Percentiles rank a stretch among this genome's conserved stretches.
phyloP scores from a whole-genome alignment of 2,888 invertebrate genomes.

The Crepidodera aurea region DNA sequence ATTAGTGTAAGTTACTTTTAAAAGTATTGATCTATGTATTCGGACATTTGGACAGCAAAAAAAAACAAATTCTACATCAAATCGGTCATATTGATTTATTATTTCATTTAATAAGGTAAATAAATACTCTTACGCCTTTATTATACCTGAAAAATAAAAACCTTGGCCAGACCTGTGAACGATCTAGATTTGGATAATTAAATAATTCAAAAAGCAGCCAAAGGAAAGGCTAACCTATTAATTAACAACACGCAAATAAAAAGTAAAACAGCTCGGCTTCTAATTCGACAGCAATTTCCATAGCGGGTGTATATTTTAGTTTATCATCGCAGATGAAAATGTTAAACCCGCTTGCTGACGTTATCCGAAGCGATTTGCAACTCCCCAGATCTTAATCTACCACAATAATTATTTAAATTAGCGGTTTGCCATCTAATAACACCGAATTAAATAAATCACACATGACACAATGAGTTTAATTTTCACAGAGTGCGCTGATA shows the following conservation, averaged over 20 bases:
- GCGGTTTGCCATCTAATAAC: conserved; percentile 25
- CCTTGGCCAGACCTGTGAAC: no score
- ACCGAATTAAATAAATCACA: conserved; percentile 29
- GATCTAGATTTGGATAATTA: no score
- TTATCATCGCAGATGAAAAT: conserved; percentile 21
- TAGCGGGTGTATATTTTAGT: conserved; percentile 17
- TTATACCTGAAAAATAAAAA: no score
- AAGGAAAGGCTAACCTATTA: not conserved
- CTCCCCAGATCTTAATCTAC: conserved; percentile 27
- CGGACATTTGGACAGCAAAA: no score
- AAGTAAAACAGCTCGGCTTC: not conserved
- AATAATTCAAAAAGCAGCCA: not conserved
- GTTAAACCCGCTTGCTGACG: conserved; percentile 28
- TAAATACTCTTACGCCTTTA: no score
- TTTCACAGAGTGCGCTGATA: conserved; percentile 16
- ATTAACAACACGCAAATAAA: not conserved
- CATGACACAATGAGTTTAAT: conserved; percentile 27
- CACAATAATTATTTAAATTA: conserved; percentile 26
- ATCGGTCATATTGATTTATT: no score
- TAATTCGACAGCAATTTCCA: conserved; percentile 3
- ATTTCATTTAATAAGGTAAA: no score
- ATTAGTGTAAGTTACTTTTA: no score
- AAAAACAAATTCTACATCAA: no score
- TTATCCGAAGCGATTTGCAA: conserved; percentile 27
- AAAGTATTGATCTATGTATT: no score